These are phyloP conservation scores for Drosophila prosaltans DNA, from an alignment of 1,140 invertebrate species.

Conservation along the genomic window DNA sequence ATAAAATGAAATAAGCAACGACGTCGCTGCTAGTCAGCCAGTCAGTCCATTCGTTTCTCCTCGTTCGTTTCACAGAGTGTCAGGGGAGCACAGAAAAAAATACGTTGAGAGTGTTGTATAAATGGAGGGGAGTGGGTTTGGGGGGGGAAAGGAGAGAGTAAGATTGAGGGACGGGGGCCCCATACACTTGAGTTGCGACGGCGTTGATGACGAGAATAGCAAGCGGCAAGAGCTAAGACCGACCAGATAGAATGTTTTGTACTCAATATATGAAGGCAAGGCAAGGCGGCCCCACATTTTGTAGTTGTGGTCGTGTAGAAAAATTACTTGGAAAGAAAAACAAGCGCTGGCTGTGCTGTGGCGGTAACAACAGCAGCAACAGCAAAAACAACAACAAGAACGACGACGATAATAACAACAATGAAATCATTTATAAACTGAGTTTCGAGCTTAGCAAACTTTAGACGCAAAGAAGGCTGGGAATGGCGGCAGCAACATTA, in stretches of 20 bases:
- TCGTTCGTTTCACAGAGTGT: constrained; percentile 44
- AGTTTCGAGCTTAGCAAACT: constrained; percentile 2
- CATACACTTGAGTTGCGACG: constrained; percentile 64
- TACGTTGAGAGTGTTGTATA: constrained; percentile 36
- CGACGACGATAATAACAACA: constrained; percentile 47
- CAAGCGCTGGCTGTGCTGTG: constrained; percentile 58
- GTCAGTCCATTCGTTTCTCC: constrained; percentile 59
- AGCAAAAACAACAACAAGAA: not conserved
- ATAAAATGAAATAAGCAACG: constrained; percentile 71
- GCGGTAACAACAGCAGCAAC: constrained; percentile 15
- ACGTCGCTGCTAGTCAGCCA: constrained; percentile 32
- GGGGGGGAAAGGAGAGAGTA: not conserved
- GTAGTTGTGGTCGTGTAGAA: constrained; percentile 67
- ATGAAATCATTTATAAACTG: constrained; percentile 71
- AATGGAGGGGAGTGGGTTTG: constrained; percentile 5
- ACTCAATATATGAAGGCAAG: constrained; percentile 36
- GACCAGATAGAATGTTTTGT: constrained; percentile 8
- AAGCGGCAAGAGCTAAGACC: constrained; percentile 48
- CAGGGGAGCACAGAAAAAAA: constrained; percentile 31
- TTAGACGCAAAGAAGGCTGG: not conserved
- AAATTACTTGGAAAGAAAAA: constrained; percentile 74
- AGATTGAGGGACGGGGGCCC: constrained; percentile 15
- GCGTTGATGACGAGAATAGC: constrained; percentile 77
- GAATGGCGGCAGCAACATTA: not conserved
- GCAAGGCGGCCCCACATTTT: constrained; percentile 65